Base-by-base conservation (phyloP, 2,113 vertebrate genomes). In the Colistium nudipinnis region DNA sequence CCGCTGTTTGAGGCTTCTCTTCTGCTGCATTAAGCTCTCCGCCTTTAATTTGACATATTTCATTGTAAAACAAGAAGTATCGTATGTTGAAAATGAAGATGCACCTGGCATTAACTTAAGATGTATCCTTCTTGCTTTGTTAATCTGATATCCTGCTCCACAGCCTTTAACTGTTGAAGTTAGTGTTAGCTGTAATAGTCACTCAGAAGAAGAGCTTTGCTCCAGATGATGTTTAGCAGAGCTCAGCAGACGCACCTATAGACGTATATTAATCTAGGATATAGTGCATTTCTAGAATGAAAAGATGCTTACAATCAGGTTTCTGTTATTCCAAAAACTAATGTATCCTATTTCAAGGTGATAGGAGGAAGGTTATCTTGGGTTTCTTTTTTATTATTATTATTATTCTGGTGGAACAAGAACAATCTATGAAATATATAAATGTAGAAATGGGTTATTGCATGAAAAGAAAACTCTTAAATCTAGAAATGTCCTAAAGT, bases 401-500 rank as follows among this genome's bases (percentile, higher is more conserved):
- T n/a, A n/a, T n/a, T n/a, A n/a, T n/a, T n/a, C n/a, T n/a, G n/a
- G n/a, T n/a, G n/a, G n/a, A n/a, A n/a, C n/a, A n/a, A n/a, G n/a
- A n/a, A 78, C n/a, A 47, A 33, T 60, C 11, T 64, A 59, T 48
- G n/a, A 45, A 43, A 20, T 35, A 31, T 43, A 33, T 36, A 13
- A 70, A 20, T 74, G 25, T 65, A 69, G 4, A 7, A 55, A 56
- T 43, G 20, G 36, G 48, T 28, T 60, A 49, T 12, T 80, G 67
- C 49, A 68, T 83, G 54, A 43, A 28, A 64, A 56, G 78, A 85
- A 75, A n/a, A n/a, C n/a, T n/a, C n/a, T n/a, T n/a, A n/a, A n/a
- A n/a, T n/a, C n/a, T n/a, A n/a, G n/a, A 33, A 7, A 45, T 53
- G 25, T 52, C 12, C 19, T 13, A 11, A 27, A 33, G 20, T 0